Evolutionary conservation across 2,888 invertebrate species (phyloP), one percentile per base, ranked within the genome.

Genomic region (Heteromurus nitidus): DNA sequence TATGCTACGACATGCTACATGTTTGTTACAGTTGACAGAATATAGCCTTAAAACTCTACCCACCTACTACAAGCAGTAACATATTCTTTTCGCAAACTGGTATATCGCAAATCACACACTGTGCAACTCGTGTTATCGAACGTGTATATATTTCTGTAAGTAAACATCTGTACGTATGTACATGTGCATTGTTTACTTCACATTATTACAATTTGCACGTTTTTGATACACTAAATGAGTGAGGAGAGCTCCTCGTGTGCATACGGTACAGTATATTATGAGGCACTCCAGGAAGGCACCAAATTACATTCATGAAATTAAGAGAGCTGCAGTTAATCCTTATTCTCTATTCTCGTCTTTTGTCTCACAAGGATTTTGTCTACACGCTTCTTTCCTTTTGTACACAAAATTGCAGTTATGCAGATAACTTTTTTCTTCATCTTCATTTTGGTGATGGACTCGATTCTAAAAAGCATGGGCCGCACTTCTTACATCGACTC

Each of bases 201-300:
- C 36, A 5, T 36, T 13, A 9, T 13, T 36, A 9, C 36, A n/a
- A n/a, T n/a, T n/a, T n/a, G n/a, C n/a, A n/a, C n/a, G n/a, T n/a
- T n/a, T n/a, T n/a, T n/a, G n/a, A n/a, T n/a, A n/a, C n/a, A n/a
- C n/a, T n/a, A n/a, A n/a, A n/a, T n/a, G n/a, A n/a, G n/a, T n/a
- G n/a, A n/a, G n/a, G n/a, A n/a, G n/a, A n/a, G n/a, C n/a, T n/a
- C n/a, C n/a, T n/a, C n/a, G n/a, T n/a, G n/a, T n/a, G n/a, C 22
- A 3, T 50, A 18, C 18, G 9, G 50, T 50, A 50, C 50, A 9
- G 20, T 18, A 50, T 2, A 50, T 58, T 28, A 62, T 55, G 69
- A 77, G 53, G 60, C 77, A 77, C 77, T 77, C 77, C 77, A 77
- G 77, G 79, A 72, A 79, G 64, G 69, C 73, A 67, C 31, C 67